Evolutionary conservation across 1,140 invertebrate genomes (phyloP), one percentile per base, ranked within the genome.

Genomic region (Aphaenogaster floridana): DNA sequence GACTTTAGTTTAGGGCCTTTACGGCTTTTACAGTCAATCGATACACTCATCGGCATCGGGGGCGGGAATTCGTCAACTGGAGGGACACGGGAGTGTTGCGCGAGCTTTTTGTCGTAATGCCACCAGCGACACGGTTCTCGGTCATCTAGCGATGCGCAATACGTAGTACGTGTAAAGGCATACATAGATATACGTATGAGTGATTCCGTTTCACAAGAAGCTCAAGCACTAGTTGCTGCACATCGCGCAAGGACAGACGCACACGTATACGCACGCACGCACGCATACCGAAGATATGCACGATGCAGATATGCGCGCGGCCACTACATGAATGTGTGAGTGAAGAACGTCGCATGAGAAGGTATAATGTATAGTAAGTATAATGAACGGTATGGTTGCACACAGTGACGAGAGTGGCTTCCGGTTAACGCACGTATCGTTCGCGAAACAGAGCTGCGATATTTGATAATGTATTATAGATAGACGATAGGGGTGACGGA

Each of bases 181-280:
- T 71, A 71, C 52, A 71, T 69, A 81, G 21, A 78, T 78, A 64
- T 7, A 66, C 39, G 42, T 36, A 48, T 48, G 21, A 28, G 28
- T 66, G 9, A 66, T 45, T 66, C n/a, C 59, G 17, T 64, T 64
- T 71, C 68, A 92, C 81, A 87, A 92, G 87, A 93, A 93, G 93
- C 93, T 92, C 74, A 93, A 93, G 91, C 93, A 90, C 91, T 93
- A 92, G 69, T 92, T 91, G 88, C 78, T 91, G 90, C 90, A 91
- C 86, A 88, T 81, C 83, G 89, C 76, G 69, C 86, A 87, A 63
- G 86, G 77, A 91, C 61, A 86, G 84, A 91, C 89, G 68, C 69
- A 83, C 77, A 87, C 86, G 66, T 83, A 72, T 77, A 81, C 80
- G 64, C 80, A 79, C 89, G 59, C 68, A 68, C 87, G 63, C 77